These are phyloP conservation scores for Leptonema lineaticorne DNA, from an alignment of 1,140 invertebrate species.

Conservation along the genomic window DNA sequence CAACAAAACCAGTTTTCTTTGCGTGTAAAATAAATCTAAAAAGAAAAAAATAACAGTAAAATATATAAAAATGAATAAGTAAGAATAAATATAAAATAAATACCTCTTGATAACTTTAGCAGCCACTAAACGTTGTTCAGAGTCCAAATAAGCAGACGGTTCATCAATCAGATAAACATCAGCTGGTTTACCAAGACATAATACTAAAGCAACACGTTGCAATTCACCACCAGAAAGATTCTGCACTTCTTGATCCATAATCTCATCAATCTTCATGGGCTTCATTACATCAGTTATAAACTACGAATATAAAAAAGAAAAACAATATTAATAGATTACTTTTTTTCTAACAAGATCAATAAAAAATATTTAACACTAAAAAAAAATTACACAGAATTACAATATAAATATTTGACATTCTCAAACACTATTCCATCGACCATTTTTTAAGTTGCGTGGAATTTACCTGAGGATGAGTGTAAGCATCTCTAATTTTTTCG, in stretches of 20 bases:
- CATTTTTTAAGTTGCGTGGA: not conserved
- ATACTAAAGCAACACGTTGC: constrained; percentile 92
- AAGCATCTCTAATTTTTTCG: constrained; percentile 96
- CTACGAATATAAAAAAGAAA: too few species aligned
- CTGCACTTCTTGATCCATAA: constrained; percentile 98
- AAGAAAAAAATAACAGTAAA: constrained; percentile 19
- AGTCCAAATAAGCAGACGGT: constrained; percentile 98
- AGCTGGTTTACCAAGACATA: constrained; percentile 97
- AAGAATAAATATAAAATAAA: constrained; percentile 28
- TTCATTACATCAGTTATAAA: constrained; percentile 99
- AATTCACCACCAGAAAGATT: constrained; percentile 99
- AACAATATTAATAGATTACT: not conserved
- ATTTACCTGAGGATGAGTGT: constrained; percentile 86
- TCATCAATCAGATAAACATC: constrained; percentile 99
- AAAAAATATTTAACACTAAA: not conserved
- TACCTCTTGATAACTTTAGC: constrained; percentile 98
- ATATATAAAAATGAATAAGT: not conserved
- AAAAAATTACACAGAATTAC: not conserved
- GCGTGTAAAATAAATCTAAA: constrained; percentile 96
- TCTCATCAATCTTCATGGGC: constrained; percentile 95
- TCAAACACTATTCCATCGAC: not conserved
- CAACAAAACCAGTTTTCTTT: constrained; percentile 99
- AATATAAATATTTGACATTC: not conserved
- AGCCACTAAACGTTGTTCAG: constrained; percentile 98
- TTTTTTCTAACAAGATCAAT: not conserved